phyloP scores from a whole-genome alignment of 2,888 invertebrate species.

The Aspidiotus destructor region DNA sequence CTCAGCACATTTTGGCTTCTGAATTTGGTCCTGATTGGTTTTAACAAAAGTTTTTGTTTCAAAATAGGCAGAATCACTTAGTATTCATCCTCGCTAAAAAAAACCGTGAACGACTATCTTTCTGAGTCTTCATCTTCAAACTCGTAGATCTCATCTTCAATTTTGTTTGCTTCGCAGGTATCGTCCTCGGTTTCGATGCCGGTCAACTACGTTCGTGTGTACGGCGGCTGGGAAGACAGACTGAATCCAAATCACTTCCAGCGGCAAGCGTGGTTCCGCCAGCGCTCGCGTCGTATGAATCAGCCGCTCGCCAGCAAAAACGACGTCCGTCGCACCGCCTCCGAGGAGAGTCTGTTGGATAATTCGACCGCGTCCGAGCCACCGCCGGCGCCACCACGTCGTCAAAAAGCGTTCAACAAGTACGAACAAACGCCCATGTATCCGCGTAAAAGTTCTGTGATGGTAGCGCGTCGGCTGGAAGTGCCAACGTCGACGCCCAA shows the following conservation, averaged over 20 bases:
- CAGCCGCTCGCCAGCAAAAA: conserved; percentile 36
- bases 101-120: too few relatives aligned
- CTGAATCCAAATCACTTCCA: conserved; percentile 43
- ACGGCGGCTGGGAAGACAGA: conserved; percentile 54
- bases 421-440: conserved; percentile 30
- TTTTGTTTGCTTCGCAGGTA: conserved; percentile 36
- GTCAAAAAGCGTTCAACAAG: conserved; percentile 22
- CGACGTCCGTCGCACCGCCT: conserved; percentile 42
- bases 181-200: conserved; percentile 43
- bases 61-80: too few relatives aligned
- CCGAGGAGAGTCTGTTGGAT: conserved; percentile 43
- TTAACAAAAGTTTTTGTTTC: too few relatives aligned
- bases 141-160: not conserved
- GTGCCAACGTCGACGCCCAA: conserved; percentile 8
- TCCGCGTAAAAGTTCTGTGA: conserved; percentile 14
- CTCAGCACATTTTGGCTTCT: too few relatives aligned
- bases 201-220: conserved; percentile 53
- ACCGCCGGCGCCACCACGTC: conserved; percentile 34
- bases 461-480: conserved; percentile 10
- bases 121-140: too few relatives aligned
- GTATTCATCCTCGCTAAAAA: too few relatives aligned
- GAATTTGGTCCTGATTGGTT: too few relatives aligned
- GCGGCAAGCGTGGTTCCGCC: conserved; percentile 47
- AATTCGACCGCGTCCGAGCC: conserved; percentile 36
- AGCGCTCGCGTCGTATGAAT: conserved; percentile 41